Base-by-base conservation (phyloP, 2,888 invertebrate genomes). In the Drosophila flavopinicola region DNA sequence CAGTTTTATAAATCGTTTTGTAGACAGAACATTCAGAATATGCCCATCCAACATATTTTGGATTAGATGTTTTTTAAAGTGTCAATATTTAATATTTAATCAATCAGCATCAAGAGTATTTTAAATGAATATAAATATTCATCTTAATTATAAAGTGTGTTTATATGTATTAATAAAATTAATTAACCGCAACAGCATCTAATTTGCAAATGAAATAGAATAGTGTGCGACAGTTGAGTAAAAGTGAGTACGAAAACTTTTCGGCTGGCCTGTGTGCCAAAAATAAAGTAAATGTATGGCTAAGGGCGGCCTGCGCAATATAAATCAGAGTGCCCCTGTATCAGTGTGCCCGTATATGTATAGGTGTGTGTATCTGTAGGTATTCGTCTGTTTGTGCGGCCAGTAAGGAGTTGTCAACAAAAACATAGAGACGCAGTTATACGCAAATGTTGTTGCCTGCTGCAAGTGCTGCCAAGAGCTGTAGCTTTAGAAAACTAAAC, bases 361-460 rank as follows among this genome's bases (percentile, higher is more conserved):
- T 39, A 4, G 20, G 35, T 37, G 17, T 59, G 27, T 38, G 35
- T 30, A 49, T 45, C 2, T 13, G 13, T 13, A 4, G 5, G 59
- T 39, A 30, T 59, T 56, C 33, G 7, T 38, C 11, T 23, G 11
- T 58, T 58, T 56, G 57, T 80, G 63, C 48, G 69, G 47, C 52
- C 47, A 68, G 75, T 59, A 79, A 79, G 79, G 75, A 85, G 85
- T 82, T 85, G 79, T 80, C 82, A 85, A 80, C 79, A 80, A 78
- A 83, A 80, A 85, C 82, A 85, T 64, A 69, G 85, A 85, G 79
- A 80, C 85, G 82, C 79, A 80, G 82, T 85, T 85, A 80, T 74
- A 65, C 35, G 56, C 42, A 60, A 74, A 65, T 75, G 65, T 59
- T 78, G 65, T 25, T 52, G 66, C 57, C 57, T 64, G 60, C 49